Evolutionary conservation across 2,797 vertebrate genomes (phyloP), one percentile per base, ranked within the genome.

Genomic region (Hephaestus fuliginosus): DNA sequence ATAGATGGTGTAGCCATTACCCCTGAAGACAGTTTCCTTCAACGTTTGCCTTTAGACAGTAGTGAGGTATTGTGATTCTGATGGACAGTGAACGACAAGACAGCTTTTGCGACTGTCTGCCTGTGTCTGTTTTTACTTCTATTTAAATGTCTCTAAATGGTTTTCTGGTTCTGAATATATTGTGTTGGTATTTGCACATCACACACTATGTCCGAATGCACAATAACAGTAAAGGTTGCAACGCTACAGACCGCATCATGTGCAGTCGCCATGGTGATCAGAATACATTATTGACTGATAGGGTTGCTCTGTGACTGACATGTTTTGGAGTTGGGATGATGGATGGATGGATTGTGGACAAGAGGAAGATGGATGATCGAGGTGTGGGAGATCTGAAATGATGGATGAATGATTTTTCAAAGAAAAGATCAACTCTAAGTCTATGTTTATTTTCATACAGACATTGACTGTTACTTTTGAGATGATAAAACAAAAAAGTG

Each of bases 201-300:
- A 48, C 67, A 60, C 60, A 67, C n/a, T n/a, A 20, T 53, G 56
- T 55, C 22, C 14, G 5, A n/a, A 39, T 4, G 28, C 39, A 41
- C 53, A 46, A 2, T 55, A 13, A 62, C 25, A 36, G 17, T 71
- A 43, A 57, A 68, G 57, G 56, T 48, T 63, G 44, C 9, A 71
- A 20, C 13, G 51, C 61, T 52, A 22, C n/a, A 43, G 28, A 25
- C 17, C 3, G 18, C 2, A 2, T 71, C 22, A 3, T 49, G 41
- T 60, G 74, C 30, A 33, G 66, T 78, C 71, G 48, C 49, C 57
- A 60, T 68, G 74, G 61, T 76, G 51, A 80, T 22, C 6, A 48
- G 39, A 46, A 46, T 30, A 39, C 25, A 36, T 62, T 62, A 66
- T 41, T 55, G 18, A 33, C 18, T 14, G 14, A 14, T 15, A 28